Percentiles rank a stretch among this genome's conserved stretches.
These are phyloP conservation scores for Sphenopsis melanotis DNA, from an alignment of 2,797 vertebrate genomes.

Conservation along the genomic window DNA sequence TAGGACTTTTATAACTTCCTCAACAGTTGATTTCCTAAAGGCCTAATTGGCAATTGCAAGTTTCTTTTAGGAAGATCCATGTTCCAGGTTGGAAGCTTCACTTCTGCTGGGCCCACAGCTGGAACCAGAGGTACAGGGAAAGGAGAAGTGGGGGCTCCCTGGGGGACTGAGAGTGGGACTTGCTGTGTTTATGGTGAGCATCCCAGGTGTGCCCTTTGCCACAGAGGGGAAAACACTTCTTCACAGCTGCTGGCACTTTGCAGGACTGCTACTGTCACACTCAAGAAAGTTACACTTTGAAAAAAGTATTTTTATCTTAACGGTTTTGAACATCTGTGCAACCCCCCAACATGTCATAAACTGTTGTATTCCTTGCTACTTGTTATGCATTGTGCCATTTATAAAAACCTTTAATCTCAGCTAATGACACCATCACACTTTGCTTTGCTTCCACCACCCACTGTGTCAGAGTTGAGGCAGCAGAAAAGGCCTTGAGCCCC, in stretches of 20 bases:
- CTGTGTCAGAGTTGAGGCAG: background rate
- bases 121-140: background rate
- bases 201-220: background rate
- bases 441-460: background rate
- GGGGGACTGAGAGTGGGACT: background rate
- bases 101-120: background rate
- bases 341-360: background rate
- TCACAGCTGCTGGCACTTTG: background rate
- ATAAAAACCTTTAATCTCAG: background rate
- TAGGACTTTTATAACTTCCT: background rate
- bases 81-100: background rate
- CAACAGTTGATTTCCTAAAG: background rate
- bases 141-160: rapidly evolving
- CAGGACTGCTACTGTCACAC: background rate
- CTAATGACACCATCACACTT: background rate
- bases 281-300: background rate
- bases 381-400: background rate
- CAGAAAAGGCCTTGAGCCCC: background rate
- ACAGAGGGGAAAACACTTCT: background rate
- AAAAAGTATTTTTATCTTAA: slow-evolving; percentile 32
- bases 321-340: slow-evolving; percentile 39
- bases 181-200: rapidly evolving
- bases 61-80: background rate
- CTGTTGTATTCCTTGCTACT: background rate
- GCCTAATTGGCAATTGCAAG: background rate